Percentiles rank a stretch among this genome's conserved stretches.
These are phyloP conservation scores for Eptesicus fuscus DNA, from an alignment of 2,113 vertebrate genomes.

Conservation along the genomic window DNA sequence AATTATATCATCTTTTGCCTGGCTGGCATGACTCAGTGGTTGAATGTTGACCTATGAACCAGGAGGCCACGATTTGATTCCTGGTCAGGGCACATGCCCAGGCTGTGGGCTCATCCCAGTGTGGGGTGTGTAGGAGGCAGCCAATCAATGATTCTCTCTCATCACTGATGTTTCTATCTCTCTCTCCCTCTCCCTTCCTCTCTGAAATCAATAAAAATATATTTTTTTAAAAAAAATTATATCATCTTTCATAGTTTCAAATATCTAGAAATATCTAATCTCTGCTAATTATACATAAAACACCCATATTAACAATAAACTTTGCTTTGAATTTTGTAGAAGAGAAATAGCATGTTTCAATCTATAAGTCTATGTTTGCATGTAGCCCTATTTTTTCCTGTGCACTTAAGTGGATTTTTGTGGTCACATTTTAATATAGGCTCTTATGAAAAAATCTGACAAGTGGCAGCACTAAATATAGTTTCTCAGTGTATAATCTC, in stretches of 20 bases:
- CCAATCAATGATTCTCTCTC: too few species aligned
- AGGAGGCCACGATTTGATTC: too few species aligned
- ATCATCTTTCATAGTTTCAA: constrained; percentile 10
- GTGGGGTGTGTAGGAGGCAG: too few species aligned
- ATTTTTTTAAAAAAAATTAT: too few species aligned
- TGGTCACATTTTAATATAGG: constrained; percentile 24
- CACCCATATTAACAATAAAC: neutral
- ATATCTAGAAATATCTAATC: constrained; percentile 25
- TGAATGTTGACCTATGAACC: too few species aligned
- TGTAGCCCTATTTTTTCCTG: neutral
- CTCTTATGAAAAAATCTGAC: constrained; percentile 10
- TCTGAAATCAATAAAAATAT: too few species aligned
- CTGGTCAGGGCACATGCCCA: too few species aligned
- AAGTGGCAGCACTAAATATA: neutral
- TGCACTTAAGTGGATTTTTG: constrained; percentile 10
- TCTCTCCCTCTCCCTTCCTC: too few species aligned
- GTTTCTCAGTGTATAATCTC: neutral
- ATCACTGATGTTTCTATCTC: too few species aligned
- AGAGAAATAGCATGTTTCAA: constrained; percentile 20
- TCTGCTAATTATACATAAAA: neutral
- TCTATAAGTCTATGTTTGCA: neutral
- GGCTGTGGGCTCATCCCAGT: too few species aligned
- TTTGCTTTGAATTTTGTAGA: neutral
- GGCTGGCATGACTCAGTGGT: too few species aligned
- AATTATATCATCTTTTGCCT: neutral